phyloP scores from a whole-genome alignment of 2,113 vertebrate species.

The Pelecanus crispus region DNA sequence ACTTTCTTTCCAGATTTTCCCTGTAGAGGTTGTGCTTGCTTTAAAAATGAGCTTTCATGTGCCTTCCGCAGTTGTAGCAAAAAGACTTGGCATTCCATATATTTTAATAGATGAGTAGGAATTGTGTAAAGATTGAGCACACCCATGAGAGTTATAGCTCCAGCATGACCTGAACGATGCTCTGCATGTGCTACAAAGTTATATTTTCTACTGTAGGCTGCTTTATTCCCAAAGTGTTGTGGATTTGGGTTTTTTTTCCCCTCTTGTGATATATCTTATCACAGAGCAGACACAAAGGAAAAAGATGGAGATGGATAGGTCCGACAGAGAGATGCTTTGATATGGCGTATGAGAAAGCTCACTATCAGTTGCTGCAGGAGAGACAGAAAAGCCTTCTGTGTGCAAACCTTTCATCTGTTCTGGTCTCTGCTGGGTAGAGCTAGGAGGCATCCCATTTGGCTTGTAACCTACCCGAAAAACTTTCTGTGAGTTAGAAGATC shows the following conservation, averaged over 20 bases:
- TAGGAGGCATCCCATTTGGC: neutral
- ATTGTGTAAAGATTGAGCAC: neutral
- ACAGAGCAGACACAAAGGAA: neutral
- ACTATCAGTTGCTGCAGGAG: neutral
- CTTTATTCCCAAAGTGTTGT: neutral
- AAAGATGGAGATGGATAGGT: neutral
- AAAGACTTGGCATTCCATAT: neutral
- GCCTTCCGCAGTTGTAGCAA: neutral
- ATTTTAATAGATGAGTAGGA: neutral
- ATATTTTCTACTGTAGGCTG: neutral
- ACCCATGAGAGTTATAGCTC: neutral
- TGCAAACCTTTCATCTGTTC: neutral
- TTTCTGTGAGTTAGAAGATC: neutral
- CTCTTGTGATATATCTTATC: too few species aligned
- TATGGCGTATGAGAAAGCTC: neutral
- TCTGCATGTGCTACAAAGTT: neutral
- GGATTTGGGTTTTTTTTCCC: neutral
- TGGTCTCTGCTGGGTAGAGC: neutral
- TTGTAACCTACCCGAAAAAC: neutral
- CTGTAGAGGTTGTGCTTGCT: neutral
- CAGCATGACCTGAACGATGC: neutral
- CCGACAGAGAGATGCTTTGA: neutral
- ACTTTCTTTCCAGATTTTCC: neutral
- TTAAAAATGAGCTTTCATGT: neutral
- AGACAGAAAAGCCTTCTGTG: neutral